Evolutionary conservation across 2,888 invertebrate genomes (phyloP).

Genomic region (Meloe dianella): DNA sequence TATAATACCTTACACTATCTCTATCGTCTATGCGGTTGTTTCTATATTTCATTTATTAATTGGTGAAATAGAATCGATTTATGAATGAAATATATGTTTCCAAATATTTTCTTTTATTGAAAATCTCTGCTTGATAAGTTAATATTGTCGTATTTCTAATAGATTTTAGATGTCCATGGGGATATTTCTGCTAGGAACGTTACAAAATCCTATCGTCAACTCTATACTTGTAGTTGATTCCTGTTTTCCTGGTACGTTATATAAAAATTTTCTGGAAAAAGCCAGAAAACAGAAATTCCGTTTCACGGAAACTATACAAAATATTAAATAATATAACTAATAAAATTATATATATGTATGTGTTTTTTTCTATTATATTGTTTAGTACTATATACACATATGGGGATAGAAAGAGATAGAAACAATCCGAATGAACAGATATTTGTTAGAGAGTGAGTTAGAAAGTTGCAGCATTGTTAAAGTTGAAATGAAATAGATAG

Average conservation of each 20-base stretch:
- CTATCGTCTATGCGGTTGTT: neutral
- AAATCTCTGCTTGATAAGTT: neutral
- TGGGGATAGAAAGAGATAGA: neutral
- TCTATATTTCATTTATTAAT: neutral
- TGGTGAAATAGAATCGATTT: neutral
- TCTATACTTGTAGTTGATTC: conserved; percentile 44
- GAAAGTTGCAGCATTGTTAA: neutral
- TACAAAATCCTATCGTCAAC: conserved; percentile 34
- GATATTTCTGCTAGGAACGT: conserved; percentile 31
- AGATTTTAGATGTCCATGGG: conserved; percentile 14
- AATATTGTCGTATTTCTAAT: neutral
- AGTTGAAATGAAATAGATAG: neutral
- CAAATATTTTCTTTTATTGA: neutral
- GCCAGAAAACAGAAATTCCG: conserved; percentile 62
- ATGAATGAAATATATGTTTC: neutral
- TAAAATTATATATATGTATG: conserved; percentile 41
- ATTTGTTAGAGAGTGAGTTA: conserved; percentile 7
- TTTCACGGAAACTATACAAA: conserved; percentile 58
- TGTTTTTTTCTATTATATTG: conserved; percentile 16
- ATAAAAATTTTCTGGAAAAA: conserved; percentile 67
- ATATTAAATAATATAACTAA: conserved; percentile 59
- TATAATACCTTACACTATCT: neutral
- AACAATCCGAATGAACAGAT: too few species aligned
- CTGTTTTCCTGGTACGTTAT: conserved; percentile 64
- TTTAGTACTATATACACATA: neutral